Evolutionary conservation across 2,888 invertebrate species (phyloP).

Genomic region (Drosophila nigritarsus): DNA sequence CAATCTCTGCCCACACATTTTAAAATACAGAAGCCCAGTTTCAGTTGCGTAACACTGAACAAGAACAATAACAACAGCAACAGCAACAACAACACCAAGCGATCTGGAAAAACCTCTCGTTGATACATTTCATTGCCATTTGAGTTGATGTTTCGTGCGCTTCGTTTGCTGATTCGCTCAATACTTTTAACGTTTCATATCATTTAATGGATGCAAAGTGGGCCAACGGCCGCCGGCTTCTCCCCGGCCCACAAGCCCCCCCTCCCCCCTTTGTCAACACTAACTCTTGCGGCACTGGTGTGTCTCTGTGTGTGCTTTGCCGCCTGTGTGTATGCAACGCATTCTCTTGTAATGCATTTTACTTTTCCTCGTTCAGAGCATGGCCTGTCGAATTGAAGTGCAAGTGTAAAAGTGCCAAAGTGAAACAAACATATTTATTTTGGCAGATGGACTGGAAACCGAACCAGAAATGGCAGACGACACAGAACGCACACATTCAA

Average conservation of each 20-base stretch:
- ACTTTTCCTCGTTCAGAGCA: constrained; percentile 48
- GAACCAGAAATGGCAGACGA: constrained; percentile 48
- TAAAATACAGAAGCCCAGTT: constrained; percentile 22
- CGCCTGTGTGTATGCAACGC: constrained; percentile 44
- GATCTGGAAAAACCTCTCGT: constrained; percentile 19
- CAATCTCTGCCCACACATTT: constrained; percentile 8
- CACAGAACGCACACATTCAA: constrained; percentile 8
- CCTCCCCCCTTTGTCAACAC: neutral
- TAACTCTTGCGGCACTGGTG: neutral
- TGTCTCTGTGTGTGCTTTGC: neutral
- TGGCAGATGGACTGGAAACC: constrained; percentile 80
- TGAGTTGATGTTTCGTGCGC: constrained; percentile 35
- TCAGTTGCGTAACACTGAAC: constrained; percentile 25
- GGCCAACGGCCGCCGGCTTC: constrained; percentile 21
- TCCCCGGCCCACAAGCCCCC: neutral
- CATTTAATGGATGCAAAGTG: constrained; percentile 60
- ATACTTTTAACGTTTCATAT: constrained; percentile 74
- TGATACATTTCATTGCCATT: constrained; percentile 42
- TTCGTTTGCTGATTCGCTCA: constrained; percentile 53
- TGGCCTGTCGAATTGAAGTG: constrained; percentile 61
- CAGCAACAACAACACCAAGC: neutral
- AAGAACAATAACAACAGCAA: constrained; percentile 1
- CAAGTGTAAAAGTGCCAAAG: constrained; percentile 63
- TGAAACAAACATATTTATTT: constrained; percentile 76
- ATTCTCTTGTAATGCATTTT: constrained; percentile 73